Percentiles rank a stretch among this genome's conserved stretches.
Evolutionary conservation across 2,113 vertebrate species (phyloP).

Genomic region (Gasterosteus aculeatus): DNA sequence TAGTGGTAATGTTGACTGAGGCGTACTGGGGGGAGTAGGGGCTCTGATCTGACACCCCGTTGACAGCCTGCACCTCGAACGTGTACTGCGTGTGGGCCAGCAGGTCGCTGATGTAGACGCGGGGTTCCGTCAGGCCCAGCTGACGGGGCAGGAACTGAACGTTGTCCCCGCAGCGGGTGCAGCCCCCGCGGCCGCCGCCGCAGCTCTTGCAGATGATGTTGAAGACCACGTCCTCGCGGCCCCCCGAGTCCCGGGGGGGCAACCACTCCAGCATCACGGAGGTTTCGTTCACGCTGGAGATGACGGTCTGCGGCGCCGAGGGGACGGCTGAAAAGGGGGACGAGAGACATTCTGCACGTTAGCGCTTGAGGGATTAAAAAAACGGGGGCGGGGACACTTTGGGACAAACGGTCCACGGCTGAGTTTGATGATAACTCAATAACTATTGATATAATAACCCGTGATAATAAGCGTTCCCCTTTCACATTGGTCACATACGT

Average conservation of each 20-base stretch:
- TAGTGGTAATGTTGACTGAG: slow-evolving; percentile 98
- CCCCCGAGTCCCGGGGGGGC: slow-evolving; percentile 88
- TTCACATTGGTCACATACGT: background rate
- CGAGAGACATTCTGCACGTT: background rate
- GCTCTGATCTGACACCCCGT: slow-evolving; percentile 97
- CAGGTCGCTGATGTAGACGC: slow-evolving; percentile 95
- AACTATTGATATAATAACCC: no score
- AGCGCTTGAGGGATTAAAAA: background rate
- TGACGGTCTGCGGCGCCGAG: slow-evolving; percentile 88
- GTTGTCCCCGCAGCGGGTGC: slow-evolving; percentile 96
- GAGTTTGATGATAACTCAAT: background rate
- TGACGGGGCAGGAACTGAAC: slow-evolving; percentile 95
- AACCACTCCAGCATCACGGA: slow-evolving; percentile 96
- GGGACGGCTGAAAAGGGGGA: slow-evolving; percentile 86
- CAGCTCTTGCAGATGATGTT: slow-evolving; percentile 99
- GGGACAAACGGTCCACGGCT: background rate
- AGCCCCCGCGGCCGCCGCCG: slow-evolving; percentile 87
- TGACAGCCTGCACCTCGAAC: slow-evolving; percentile 97
- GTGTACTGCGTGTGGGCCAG: slow-evolving; percentile 98
- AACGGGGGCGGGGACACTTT: background rate
- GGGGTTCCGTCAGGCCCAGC: slow-evolving; percentile 91
- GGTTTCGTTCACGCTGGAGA: slow-evolving; percentile 97
- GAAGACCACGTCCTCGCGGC: slow-evolving; percentile 94
- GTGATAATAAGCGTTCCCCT: no score
- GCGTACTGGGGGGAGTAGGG: slow-evolving; percentile 95